Evolutionary conservation across 2,888 invertebrate genomes (phyloP).

Genomic region (Molorchus minor): DNA sequence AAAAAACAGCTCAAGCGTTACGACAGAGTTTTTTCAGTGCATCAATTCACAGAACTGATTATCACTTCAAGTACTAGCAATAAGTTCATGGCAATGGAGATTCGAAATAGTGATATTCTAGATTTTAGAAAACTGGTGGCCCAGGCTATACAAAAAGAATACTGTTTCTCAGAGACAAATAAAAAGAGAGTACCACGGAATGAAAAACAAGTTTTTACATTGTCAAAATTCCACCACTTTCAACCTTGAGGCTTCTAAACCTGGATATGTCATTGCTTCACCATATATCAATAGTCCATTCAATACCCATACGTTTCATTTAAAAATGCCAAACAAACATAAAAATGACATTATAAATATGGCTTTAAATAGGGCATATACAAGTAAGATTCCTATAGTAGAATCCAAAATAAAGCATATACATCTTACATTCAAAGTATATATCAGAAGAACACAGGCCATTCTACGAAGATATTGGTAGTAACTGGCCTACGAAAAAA

Average conservation of each 20-base stretch:
- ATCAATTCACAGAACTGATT: neutral
- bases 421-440: neutral
- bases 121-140: constrained; percentile 6
- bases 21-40: neutral
- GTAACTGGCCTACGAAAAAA: constrained; percentile 8
- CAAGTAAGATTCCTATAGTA: constrained; percentile 4
- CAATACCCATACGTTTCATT: constrained; percentile 6
- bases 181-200: neutral
- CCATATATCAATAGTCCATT: constrained; percentile 8
- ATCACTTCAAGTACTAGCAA: constrained; percentile 1
- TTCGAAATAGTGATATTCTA: neutral
- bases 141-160: constrained; percentile 1
- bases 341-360: neutral
- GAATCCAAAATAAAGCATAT: constrained; percentile 7
- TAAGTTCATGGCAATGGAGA: neutral
- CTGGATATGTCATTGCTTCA: constrained; percentile 6
- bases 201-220: neutral
- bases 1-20: neutral
- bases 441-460: constrained; percentile 3
- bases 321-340: neutral
- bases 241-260: constrained; percentile 5
- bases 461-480: constrained; percentile 6
- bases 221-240: constrained; percentile 4
- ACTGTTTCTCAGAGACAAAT: constrained; percentile 4
- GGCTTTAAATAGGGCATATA: neutral